A percentile compares a stretch with the other conserved stretches of the same genome.
These are phyloP conservation scores for Lasiurus cinereus DNA, from an alignment of 2,113 vertebrate species.

Conservation along the genomic window DNA sequence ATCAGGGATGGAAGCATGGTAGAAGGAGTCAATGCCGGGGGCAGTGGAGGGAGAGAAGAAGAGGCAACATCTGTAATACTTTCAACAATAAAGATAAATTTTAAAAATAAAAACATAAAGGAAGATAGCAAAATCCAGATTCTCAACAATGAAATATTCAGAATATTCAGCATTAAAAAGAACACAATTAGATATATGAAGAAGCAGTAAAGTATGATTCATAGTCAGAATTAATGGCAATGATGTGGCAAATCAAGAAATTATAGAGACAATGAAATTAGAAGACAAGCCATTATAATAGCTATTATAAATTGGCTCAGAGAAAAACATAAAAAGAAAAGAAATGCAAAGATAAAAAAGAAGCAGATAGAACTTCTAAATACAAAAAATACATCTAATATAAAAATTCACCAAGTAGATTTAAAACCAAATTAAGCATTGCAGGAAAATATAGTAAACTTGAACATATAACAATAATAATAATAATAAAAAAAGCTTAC, in stretches of 20 bases:
- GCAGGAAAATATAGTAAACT: not conserved
- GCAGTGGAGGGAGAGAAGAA: too few relatives aligned
- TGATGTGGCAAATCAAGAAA: not conserved
- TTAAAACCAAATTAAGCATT: conserved; percentile 4
- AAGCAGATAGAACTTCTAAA: not conserved
- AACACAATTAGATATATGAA: not conserved
- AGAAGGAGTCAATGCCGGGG: too few relatives aligned
- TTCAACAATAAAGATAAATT: too few relatives aligned
- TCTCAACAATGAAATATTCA: not conserved
- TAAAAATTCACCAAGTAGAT: not conserved
- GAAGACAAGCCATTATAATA: not conserved
- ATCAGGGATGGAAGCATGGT: too few relatives aligned
- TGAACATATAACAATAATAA: not conserved
- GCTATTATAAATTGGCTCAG: not conserved
- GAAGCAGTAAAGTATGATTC: not conserved
- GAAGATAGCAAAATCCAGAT: not conserved
- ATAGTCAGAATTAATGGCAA: not conserved
- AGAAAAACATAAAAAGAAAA: not conserved
- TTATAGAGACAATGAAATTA: not conserved
- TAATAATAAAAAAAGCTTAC: not conserved
- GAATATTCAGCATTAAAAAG: not conserved
- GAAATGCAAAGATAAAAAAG: not conserved
- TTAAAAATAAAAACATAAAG: not conserved
- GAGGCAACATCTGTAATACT: too few relatives aligned
- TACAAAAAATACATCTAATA: not conserved